Evolutionary conservation across 1,140 invertebrate species (phyloP), one percentile per base, ranked within the genome.

Genomic region (Tachypleus tridentatus): DNA sequence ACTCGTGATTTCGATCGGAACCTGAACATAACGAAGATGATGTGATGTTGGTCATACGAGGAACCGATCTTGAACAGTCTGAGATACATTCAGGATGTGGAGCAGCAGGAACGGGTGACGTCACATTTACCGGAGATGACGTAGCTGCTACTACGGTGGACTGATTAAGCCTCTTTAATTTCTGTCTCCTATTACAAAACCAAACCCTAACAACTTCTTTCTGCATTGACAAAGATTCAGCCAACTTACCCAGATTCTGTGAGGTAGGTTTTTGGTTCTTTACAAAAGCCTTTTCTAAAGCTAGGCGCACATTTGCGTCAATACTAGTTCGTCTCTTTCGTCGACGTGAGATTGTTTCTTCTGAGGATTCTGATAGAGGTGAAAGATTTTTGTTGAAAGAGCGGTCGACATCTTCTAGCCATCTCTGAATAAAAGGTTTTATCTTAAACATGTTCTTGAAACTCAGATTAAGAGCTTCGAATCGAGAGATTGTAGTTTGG

Each of bases 291-390:
- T 93, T 91, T 74, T 98, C 95, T 62, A 98, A 78, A 0, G 93
- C 88, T 6, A 93, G 86, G 54, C 94, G 81, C 4, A 97, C 92
- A 63, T 86, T 88, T 0, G 92, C 95, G 75, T 98, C 96, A 70
- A 98, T 97, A 54, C 93, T 97, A 1, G 96, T 98, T 57, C 96
- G 83, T 77, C 98, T 98, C 79, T 98, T 97, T 65, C 96, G 84
- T 65, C 94, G 84, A 67, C 95, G 84, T 0, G 93, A 90, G 60
- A 92, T 87, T 3, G 88, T 85, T 77, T 92, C 89, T 4, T 96
- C 96, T 80, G 98, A 98, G 47, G 87, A 86, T 47, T 63, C 52
- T 54, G 58, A 52, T 93, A 29, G 29, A 29, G 2, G 29, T 29
- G 29, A 29, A 29, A 29, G 29, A 29, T 29, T 29, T 29, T 91